These are phyloP conservation scores for Manis pentadactyla DNA, from an alignment of 2,797 vertebrate species.

Conservation along the genomic window DNA sequence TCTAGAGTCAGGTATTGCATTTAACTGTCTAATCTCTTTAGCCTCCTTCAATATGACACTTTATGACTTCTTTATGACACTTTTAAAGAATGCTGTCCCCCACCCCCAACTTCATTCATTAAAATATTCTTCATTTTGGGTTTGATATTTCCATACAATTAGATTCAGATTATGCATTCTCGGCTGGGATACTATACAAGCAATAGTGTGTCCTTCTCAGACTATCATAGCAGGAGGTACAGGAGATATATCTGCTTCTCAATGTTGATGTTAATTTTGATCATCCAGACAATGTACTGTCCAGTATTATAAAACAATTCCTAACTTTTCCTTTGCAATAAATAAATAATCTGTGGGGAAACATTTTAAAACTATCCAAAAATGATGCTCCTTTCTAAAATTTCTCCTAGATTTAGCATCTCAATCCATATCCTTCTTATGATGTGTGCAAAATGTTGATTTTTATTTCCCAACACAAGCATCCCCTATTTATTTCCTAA, in stretches of 20 bases:
- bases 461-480: not conserved
- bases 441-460: not conserved
- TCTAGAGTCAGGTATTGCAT: not conserved
- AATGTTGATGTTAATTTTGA: not conserved
- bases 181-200: not conserved
- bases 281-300: not conserved
- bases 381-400: not conserved
- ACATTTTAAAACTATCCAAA: constrained; percentile 34
- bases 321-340: constrained; percentile 18
- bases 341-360: not conserved
- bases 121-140: not conserved
- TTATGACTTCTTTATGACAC: not conserved
- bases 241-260: not conserved
- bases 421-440: not conserved
- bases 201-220: not conserved
- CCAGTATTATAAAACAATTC: not conserved
- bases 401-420: not conserved
- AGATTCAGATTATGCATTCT: not conserved
- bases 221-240: not conserved
- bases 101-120: not conserved
- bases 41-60: not conserved
- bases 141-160: not conserved
- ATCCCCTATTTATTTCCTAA: not conserved
- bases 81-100: not conserved
- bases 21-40: not conserved